phyloP scores from a whole-genome alignment of 1,140 invertebrate species.

The Belonocnema kinseyi region DNA sequence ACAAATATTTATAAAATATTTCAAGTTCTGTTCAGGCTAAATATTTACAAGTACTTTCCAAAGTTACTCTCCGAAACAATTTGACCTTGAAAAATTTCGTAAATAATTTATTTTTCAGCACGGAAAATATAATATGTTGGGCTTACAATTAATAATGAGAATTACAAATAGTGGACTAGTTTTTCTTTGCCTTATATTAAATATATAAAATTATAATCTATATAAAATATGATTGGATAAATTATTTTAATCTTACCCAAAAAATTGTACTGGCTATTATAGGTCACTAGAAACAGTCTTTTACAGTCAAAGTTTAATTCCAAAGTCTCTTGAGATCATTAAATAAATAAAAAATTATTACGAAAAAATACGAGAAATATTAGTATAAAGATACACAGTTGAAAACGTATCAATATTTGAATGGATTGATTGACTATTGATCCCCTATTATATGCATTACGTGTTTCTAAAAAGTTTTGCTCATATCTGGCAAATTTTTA shows the following conservation, averaged over 20 bases:
- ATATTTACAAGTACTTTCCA: too few species aligned
- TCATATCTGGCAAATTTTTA: not conserved
- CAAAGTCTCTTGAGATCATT: not conserved
- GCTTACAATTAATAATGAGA: conserved; percentile 1
- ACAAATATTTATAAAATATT: too few species aligned
- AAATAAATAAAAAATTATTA: not conserved
- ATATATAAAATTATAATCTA: conserved; percentile 43
- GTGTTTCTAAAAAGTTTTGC: too few species aligned
- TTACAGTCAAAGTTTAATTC: too few species aligned
- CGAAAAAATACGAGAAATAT: not conserved
- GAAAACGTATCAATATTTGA: too few species aligned
- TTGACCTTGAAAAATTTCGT: conserved; percentile 27
- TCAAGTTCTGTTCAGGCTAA: too few species aligned
- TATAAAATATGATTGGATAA: not conserved
- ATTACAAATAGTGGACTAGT: conserved; percentile 45
- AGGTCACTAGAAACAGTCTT: conserved; percentile 31
- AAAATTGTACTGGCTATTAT: not conserved
- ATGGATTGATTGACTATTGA: too few species aligned
- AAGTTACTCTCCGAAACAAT: not conserved
- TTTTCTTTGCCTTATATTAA: conserved; percentile 38
- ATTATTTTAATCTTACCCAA: not conserved
- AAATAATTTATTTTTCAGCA: conserved; percentile 51
- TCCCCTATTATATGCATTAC: too few species aligned
- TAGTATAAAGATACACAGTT: too few species aligned
- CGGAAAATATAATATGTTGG: conserved; percentile 39